Conservation (phyloP, 2,888 invertebrate species). For the Sesamia inferens region DNA sequence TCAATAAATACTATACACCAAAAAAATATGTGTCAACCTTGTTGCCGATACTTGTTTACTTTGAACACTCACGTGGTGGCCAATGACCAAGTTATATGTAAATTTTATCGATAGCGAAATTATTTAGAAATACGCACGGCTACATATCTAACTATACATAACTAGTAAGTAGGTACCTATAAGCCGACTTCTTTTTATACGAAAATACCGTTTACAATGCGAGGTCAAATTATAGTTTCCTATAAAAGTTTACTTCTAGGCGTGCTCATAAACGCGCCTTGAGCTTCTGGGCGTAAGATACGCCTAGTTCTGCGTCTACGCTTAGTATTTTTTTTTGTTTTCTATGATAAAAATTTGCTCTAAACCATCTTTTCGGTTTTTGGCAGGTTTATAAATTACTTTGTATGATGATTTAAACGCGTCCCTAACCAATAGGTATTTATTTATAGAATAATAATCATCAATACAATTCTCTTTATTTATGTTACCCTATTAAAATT, state of each 20-base stretch:
- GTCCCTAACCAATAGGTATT: too few species aligned
- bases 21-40: constrained; percentile 21
- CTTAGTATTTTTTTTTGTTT: neutral
- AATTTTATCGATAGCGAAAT: neutral
- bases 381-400: too few species aligned
- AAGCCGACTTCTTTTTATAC: too few species aligned
- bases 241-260: neutral
- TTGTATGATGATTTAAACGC: too few species aligned
- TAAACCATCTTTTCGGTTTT: too few species aligned
- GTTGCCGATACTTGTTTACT: constrained; percentile 23
- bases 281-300: neutral
- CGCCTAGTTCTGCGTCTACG: neutral
- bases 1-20: constrained; percentile 21
- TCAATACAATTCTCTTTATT: too few species aligned
- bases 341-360: neutral
- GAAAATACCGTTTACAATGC: too few species aligned
- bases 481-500: too few species aligned
- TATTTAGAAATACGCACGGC: neutral
- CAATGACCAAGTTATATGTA: neutral
- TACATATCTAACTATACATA: too few species aligned
- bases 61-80: neutral
- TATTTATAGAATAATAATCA: too few species aligned
- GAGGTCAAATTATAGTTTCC: neutral
- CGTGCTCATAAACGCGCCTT: neutral
- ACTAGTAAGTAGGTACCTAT: neutral